Conservation (phyloP, 2,888 invertebrate genomes). For the Drosophila greeni region DNA sequence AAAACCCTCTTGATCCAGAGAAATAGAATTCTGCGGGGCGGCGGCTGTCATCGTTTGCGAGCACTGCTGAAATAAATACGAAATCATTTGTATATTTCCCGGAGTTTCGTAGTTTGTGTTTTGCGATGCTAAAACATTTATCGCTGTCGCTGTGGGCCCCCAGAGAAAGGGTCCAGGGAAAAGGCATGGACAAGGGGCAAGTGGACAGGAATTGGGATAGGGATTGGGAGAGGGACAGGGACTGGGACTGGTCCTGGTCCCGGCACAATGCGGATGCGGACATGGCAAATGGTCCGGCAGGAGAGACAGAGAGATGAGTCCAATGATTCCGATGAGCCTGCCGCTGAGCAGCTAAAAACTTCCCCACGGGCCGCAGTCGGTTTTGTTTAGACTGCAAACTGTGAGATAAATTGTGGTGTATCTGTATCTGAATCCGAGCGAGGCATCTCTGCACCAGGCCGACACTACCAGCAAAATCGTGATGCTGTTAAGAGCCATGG, state of each 20-base stretch:
- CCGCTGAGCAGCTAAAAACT: slow-evolving; percentile 50
- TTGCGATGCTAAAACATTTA: slow-evolving; percentile 72
- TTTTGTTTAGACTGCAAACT: slow-evolving; percentile 75
- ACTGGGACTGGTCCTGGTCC: too few species aligned
- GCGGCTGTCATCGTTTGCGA: slow-evolving; percentile 41
- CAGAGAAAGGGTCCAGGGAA: slow-evolving; percentile 34
- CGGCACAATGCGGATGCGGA: slow-evolving; percentile 64
- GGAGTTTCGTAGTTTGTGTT: slow-evolving; percentile 72
- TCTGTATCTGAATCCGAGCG: slow-evolving; percentile 67
- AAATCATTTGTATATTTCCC: slow-evolving; percentile 74
- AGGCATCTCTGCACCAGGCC: slow-evolving; percentile 50
- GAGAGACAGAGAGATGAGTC: slow-evolving; percentile 45
- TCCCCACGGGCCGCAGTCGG: slow-evolving; percentile 60
- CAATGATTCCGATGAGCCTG: slow-evolving; percentile 68
- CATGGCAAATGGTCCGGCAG: slow-evolving; percentile 68
- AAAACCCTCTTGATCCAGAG: slow-evolving; percentile 20
- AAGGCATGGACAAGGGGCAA: slow-evolving; percentile 31
- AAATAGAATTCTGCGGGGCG: slow-evolving; percentile 23
- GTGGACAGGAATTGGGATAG: neutral
- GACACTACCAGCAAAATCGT: slow-evolving; percentile 13
- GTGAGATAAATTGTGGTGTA: slow-evolving; percentile 71
- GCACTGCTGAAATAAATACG: slow-evolving; percentile 68
- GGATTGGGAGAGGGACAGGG: neutral
- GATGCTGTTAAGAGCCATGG: neutral
- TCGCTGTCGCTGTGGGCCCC: slow-evolving; percentile 57